Evolutionary conservation across 30 jellyfish, hydroid and myxozoan genomes (phyloP).

Genomic region (Turritopsis dohrnii): DNA sequence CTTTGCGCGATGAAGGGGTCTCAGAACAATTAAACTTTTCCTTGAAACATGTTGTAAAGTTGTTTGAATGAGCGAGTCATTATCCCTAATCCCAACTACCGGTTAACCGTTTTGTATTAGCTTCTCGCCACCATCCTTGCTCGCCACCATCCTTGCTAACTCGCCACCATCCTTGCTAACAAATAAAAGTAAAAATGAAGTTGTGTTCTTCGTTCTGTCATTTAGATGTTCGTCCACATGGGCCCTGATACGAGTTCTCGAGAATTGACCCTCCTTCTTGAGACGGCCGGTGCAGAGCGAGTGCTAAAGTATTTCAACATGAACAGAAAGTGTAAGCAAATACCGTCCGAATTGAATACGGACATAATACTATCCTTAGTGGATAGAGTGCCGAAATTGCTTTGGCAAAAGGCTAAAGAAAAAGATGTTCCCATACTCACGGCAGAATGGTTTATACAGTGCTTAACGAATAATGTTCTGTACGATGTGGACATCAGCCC

Average conservation of each 20-base stretch:
- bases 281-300: constrained; percentile 22
- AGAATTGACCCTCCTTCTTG: background rate
- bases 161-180: too few species aligned
- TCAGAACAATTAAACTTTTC: too few species aligned
- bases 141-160: too few species aligned
- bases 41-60: too few species aligned
- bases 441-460: background rate
- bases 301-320: background rate
- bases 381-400: constrained; percentile 7
- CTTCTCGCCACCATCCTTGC: too few species aligned
- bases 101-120: too few species aligned
- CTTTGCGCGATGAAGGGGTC: too few species aligned
- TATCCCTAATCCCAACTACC: too few species aligned
- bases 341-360: background rate
- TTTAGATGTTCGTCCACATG: background rate
- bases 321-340: constrained; percentile 3
- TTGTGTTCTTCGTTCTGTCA: background rate
- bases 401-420: constrained; percentile 4
- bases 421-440: background rate
- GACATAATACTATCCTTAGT: constrained; percentile 7
- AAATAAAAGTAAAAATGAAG: too few species aligned
- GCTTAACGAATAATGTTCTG: constrained; percentile 11
- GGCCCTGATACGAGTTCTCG: background rate
- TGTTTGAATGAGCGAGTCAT: too few species aligned
- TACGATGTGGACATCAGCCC: constrained; percentile 15